These are phyloP conservation scores for Catagonus wagneri DNA, from an alignment of 2,113 vertebrate species.

Conservation along the genomic window DNA sequence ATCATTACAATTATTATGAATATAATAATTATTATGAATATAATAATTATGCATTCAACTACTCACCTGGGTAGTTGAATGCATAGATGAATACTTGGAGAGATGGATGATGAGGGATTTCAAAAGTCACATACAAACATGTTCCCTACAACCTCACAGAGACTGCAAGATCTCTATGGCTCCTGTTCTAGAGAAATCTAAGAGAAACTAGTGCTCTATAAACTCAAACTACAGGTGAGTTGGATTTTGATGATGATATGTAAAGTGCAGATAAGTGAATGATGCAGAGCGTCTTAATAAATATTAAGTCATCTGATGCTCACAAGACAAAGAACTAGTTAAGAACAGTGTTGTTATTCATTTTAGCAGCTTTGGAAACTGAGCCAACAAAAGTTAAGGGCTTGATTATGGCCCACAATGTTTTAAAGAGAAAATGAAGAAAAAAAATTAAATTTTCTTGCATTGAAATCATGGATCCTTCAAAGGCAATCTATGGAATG, in stretches of 20 bases:
- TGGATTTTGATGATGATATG: neutral
- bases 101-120: neutral
- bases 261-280: conserved; percentile 33
- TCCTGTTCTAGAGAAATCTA: neutral
- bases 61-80: neutral
- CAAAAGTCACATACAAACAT: neutral
- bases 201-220: neutral
- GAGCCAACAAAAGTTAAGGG: neutral
- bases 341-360: neutral
- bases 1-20: neutral
- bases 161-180: neutral
- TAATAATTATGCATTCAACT: neutral
- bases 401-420: neutral
- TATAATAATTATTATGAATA: neutral
- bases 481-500: neutral
- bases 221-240: neutral
- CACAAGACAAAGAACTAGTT: neutral
- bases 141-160: neutral
- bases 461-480: neutral
- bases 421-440: neutral
- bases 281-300: neutral
- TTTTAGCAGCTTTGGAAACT: neutral
- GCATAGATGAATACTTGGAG: neutral
- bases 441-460: neutral
- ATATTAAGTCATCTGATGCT: neutral